These are phyloP conservation scores for Halictus quadricinctus DNA, from an alignment of 2,888 invertebrate species.

Conservation along the genomic window DNA sequence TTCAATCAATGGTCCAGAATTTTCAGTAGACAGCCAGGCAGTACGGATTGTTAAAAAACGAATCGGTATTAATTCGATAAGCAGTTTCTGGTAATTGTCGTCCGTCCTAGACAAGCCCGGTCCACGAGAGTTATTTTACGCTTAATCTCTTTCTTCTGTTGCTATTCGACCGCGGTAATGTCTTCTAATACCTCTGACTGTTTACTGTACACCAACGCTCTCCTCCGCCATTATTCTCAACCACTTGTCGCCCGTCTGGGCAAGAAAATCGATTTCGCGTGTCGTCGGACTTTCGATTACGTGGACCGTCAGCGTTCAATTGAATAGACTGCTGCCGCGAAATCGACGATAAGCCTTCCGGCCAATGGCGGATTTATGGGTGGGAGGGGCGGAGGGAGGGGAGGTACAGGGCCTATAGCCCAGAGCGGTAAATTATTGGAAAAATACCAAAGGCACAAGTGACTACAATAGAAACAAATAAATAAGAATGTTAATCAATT, in stretches of 20 bases:
- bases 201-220: background rate
- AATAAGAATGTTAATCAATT: no score
- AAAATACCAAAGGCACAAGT: no score
- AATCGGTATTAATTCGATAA: background rate
- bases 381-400: no score
- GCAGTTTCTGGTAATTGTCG: background rate
- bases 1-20: no score
- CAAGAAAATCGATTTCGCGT: constrained; percentile 11
- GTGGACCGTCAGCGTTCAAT: constrained; percentile 3
- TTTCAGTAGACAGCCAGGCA: constrained; percentile 15
- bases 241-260: background rate
- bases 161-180: background rate
- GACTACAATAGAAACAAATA: no score
- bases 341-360: background rate
- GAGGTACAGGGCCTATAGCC: no score
- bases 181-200: constrained; percentile 3
- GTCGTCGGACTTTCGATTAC: constrained; percentile 24
- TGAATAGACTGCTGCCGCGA: constrained; percentile 7
- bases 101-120: background rate
- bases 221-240: background rate
- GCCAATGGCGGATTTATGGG: no score
- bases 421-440: no score
- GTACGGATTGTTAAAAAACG: background rate
- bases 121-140: background rate
- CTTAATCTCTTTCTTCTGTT: constrained; percentile 2